These are phyloP conservation scores for Diploptera punctata DNA, from an alignment of 2,888 invertebrate species.

Conservation along the genomic window DNA sequence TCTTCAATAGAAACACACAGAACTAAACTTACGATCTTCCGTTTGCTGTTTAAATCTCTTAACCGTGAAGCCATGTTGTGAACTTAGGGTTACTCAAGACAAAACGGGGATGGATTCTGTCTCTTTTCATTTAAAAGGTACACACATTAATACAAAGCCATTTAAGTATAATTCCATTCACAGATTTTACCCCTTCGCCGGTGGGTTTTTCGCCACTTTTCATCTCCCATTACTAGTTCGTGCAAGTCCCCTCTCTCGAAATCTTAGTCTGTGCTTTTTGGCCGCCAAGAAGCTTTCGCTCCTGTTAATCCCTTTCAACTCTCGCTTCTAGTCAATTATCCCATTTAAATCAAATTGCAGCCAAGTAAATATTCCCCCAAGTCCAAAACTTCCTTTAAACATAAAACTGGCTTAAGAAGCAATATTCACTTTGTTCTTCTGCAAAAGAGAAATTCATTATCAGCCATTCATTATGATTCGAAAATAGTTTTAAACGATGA, in stretches of 20 bases:
- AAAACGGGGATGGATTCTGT: neutral
- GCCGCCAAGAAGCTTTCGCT: constrained; percentile 14
- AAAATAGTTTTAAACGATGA: no score
- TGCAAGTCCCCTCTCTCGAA: neutral
- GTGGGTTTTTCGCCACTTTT: neutral
- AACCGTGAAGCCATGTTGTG: no score
- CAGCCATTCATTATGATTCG: no score
- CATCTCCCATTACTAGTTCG: neutral
- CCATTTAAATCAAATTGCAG: constrained; percentile 39
- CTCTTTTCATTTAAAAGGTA: constrained; percentile 4
- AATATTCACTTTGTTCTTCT: no score
- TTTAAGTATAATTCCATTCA: constrained; percentile 20
- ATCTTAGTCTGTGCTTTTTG: constrained; percentile 12
- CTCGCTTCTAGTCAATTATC: constrained; percentile 38
- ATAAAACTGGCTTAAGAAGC: neutral
- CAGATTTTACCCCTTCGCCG: constrained; percentile 19
- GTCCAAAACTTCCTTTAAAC: neutral
- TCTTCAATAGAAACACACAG: no score
- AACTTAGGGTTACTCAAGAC: no score
- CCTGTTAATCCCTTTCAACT: constrained; percentile 11
- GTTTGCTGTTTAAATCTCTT: no score
- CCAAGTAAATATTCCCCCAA: constrained; percentile 32
- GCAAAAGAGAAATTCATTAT: no score
- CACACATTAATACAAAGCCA: constrained; percentile 18
- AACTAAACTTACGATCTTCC: no score